Conservation (phyloP, 2,888 invertebrate genomes). For the Lasius platythorax region DNA sequence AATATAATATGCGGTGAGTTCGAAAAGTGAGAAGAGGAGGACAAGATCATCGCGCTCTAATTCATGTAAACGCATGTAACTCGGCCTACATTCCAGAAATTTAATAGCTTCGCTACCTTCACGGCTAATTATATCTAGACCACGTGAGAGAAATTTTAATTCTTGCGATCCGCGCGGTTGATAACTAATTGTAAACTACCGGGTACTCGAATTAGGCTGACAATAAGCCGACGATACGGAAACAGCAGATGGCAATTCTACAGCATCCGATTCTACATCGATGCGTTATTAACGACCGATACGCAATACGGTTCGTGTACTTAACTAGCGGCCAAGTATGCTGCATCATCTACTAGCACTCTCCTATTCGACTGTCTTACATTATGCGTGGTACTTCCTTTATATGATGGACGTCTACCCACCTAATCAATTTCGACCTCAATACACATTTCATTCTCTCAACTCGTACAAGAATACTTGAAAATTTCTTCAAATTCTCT, state of each 20-base stretch:
- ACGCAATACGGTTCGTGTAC: constrained; percentile 33
- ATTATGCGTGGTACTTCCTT: constrained; percentile 26
- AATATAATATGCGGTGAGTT: too few relatives aligned
- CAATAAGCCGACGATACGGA: constrained; percentile 58
- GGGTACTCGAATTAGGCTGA: constrained; percentile 68
- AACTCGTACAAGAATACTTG: neutral
- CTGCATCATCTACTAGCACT: constrained; percentile 41
- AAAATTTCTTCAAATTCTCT: neutral
- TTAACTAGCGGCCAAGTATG: constrained; percentile 43
- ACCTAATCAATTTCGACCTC: constrained; percentile 17
- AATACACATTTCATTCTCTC: neutral
- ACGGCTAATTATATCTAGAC: constrained; percentile 63
- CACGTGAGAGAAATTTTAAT: constrained; percentile 68
- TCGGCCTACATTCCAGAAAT: constrained; percentile 56
- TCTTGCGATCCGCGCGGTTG: constrained; percentile 64
- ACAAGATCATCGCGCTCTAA: neutral
- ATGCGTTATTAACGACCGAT: constrained; percentile 50
- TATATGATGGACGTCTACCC: neutral
- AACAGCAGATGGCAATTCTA: constrained; percentile 73
- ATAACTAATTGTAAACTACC: constrained; percentile 66
- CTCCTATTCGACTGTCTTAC: constrained; percentile 39
- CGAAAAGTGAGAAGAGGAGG: neutral
- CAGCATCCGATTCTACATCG: constrained; percentile 59
- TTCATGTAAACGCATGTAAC: constrained; percentile 58
- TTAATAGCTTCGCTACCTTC: constrained; percentile 71